A percentile compares a stretch with the other conserved stretches of the same genome.
Conservation (phyloP, 2,888 invertebrate genomes). For the Calliphora vomitoria region DNA sequence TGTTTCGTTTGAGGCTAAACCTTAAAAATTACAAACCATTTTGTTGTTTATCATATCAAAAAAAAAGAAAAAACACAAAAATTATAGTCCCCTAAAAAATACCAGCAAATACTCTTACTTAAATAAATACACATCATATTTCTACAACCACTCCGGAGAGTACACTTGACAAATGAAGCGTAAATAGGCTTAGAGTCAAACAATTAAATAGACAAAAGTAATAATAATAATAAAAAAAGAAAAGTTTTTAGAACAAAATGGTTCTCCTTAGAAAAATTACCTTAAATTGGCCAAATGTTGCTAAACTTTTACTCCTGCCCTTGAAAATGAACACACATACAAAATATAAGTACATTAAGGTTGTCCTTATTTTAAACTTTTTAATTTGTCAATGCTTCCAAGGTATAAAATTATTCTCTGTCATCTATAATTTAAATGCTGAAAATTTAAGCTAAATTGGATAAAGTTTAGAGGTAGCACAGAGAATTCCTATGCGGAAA, state of each 20-base stretch:
- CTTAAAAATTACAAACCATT: slow-evolving; percentile 2
- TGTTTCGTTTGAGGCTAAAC: not conserved
- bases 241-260: not conserved
- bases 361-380: too few relatives aligned
- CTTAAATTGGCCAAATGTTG: slow-evolving; percentile 32
- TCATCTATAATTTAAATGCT: too few relatives aligned
- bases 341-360: not conserved
- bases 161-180: slow-evolving; percentile 36
- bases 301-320: not conserved
- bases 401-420: too few relatives aligned
- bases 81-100: not conserved
- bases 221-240: not conserved
- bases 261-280: slow-evolving; percentile 27
- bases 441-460: too few relatives aligned
- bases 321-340: not conserved
- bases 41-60: not conserved
- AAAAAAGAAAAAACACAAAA: not conserved
- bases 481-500: too few relatives aligned
- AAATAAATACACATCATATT: not conserved
- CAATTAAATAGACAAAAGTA: slow-evolving; percentile 12
- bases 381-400: too few relatives aligned
- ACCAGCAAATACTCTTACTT: not conserved
- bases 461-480: too few relatives aligned
- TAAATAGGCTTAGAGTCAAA: slow-evolving; percentile 27
- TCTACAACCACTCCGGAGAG: not conserved